Evolutionary conservation across 2,888 invertebrate genomes (phyloP).

Genomic region (Cheilosia variabilis): DNA sequence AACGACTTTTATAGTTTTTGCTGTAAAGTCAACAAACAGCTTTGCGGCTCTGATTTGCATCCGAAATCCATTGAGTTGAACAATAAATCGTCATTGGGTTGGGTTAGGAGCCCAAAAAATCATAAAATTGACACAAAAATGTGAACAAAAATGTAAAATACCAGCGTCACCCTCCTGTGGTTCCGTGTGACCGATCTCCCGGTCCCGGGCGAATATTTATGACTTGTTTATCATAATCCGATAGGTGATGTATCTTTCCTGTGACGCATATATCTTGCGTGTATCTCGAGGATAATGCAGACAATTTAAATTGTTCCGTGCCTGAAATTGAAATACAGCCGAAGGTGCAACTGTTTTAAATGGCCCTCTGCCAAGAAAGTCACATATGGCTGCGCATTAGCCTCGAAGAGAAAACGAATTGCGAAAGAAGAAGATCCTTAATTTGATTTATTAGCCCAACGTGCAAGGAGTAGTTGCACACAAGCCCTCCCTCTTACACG

Average conservation of each 20-base stretch:
- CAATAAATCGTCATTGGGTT: conserved; percentile 63
- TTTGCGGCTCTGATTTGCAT: conserved; percentile 62
- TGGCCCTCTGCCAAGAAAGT: conserved; percentile 22
- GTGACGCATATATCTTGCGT: conserved; percentile 35
- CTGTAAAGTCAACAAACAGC: conserved; percentile 37
- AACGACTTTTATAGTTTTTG: conserved; percentile 43
- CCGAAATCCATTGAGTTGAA: conserved; percentile 49
- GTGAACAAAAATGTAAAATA: conserved; percentile 62
- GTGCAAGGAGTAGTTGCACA: conserved; percentile 36
- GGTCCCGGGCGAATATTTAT: conserved; percentile 47
- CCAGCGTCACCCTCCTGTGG: conserved; percentile 22
- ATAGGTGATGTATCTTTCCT: conserved; percentile 55
- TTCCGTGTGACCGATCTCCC: conserved; percentile 49
- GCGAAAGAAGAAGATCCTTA: conserved; percentile 56
- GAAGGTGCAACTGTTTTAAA: conserved; percentile 63
- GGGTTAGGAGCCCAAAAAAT: conserved; percentile 31
- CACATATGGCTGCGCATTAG: conserved; percentile 51
- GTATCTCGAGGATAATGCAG: conserved; percentile 34
- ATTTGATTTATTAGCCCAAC: conserved; percentile 72
- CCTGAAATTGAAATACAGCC: conserved; percentile 31
- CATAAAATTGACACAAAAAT: conserved; percentile 69
- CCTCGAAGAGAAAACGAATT: conserved; percentile 17
- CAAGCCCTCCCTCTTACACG: conserved; percentile 17
- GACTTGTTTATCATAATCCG: conserved; percentile 57
- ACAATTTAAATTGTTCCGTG: conserved; percentile 39